phyloP scores from a whole-genome alignment of 2,113 vertebrate species.

The Neolamprologus longior region DNA sequence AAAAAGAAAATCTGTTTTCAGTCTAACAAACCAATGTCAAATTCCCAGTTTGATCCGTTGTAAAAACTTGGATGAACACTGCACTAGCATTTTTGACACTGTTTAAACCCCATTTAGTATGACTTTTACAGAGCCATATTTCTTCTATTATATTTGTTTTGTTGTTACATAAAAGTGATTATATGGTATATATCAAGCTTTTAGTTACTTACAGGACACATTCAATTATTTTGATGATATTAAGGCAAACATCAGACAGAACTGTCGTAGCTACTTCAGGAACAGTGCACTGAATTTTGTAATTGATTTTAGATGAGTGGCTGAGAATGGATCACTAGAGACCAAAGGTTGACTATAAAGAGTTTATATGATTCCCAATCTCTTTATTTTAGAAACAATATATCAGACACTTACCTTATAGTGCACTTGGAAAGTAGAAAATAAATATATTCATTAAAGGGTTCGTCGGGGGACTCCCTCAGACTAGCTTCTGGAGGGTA shows the following conservation, averaged over 20 bases:
- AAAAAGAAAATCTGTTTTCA: not conserved
- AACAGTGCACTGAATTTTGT: not conserved
- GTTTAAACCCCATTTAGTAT: not conserved
- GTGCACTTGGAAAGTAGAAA: not conserved
- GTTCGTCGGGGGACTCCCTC: not conserved
- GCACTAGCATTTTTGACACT: not conserved
- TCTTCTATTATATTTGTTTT: not conserved
- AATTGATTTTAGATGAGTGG: not conserved
- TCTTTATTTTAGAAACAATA: not conserved
- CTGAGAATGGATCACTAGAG: not conserved
- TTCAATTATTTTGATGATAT: not conserved
- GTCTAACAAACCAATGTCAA: constrained; percentile 26
- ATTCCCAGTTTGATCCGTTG: constrained; percentile 21
- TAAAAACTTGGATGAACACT: not conserved
- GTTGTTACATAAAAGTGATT: not conserved
- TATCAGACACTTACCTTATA: not conserved
- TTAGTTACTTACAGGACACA: not conserved
- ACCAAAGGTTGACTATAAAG: not conserved
- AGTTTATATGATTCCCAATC: not conserved
- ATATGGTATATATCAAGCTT: not conserved
- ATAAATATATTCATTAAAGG: constrained; percentile 29
- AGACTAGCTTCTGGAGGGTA: constrained; percentile 17
- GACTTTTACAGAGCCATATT: not conserved
- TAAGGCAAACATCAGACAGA: not conserved
- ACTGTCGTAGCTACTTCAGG: not conserved